Evolutionary conservation across 2,113 vertebrate genomes (phyloP), one percentile per base, ranked within the genome.

Genomic region (Tauraco erythrolophus): DNA sequence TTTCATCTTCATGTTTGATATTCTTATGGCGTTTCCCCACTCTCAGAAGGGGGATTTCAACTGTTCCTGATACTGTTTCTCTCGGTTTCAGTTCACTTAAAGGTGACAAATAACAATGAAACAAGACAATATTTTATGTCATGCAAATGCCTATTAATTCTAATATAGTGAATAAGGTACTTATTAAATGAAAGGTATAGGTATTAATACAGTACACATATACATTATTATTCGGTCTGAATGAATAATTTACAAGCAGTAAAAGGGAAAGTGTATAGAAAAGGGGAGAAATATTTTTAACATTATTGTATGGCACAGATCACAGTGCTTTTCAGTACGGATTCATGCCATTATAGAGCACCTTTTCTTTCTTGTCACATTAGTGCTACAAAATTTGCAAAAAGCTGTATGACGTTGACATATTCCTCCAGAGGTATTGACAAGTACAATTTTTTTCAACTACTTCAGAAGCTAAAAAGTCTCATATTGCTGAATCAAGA

Each of bases 11-110:
- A 37, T 13, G 7, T 41, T 78, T 87, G 16, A 78, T 41, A 74
- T 31, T 71, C 28, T 35, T 54, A 39, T 15, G 27, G 39, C 45
- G 13, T 57, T 68, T 30, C 1, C 7, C 1, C 14, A 0, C 2
- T 9, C 25, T 53, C 43, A 18, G 46, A 74, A 51, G 9, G 5
- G 9, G 4, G 4, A 31, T 78, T 43, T 74, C 30, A 79, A 22
- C 5, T 41, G 2, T 46, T 51, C 48, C 12, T 41, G 4, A 27
- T 78, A 12, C 15, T 56, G 7, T 18, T 50, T 81, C 27, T 53
- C 43, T 86, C 69, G 16, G 19, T 68, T 83, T 58, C 4, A 2
- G 11, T 69, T 74, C 60, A 64, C 12, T 69, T 69, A 23, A 54
- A 48, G 30, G 65, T 48, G n/a, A 33, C 11, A 58, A 68, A 79